Evolutionary conservation across 2,113 vertebrate species (phyloP).

Genomic region (Manacus vitellinus): DNA sequence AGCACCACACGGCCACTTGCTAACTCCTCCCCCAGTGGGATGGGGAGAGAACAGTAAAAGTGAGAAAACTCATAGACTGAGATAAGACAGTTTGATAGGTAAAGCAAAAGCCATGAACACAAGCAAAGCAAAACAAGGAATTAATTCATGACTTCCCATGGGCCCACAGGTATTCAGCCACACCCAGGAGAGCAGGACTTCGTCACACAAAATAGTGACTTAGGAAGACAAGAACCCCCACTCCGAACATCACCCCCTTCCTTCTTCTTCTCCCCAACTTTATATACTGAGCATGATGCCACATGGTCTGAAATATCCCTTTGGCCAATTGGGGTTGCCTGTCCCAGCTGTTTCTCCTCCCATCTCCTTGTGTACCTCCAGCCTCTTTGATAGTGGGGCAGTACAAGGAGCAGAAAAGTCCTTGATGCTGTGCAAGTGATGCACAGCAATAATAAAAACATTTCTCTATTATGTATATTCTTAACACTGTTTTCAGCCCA

Average conservation of each 20-base stretch:
- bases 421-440: background rate
- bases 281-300: background rate
- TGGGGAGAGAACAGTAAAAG: background rate
- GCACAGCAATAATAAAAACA: background rate
- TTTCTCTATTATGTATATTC: background rate
- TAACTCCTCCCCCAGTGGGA: background rate
- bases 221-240: too few relatives aligned
- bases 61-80: background rate
- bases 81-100: background rate
- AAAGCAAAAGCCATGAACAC: background rate
- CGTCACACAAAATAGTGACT: too few relatives aligned
- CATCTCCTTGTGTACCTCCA: background rate
- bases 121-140: background rate
- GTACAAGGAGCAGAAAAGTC: background rate
- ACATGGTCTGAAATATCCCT: background rate
- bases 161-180: background rate
- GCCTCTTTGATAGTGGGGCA: background rate
- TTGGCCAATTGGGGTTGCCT: background rate
- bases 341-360: background rate
- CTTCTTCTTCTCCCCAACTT: background rate
- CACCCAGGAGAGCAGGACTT: background rate
- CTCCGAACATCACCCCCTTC: too few relatives aligned
- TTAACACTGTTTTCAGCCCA: background rate
- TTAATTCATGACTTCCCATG: background rate
- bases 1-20: rapidly evolving